Evolutionary conservation across 2,797 vertebrate genomes (phyloP).

Genomic region (Varecia variegata): DNA sequence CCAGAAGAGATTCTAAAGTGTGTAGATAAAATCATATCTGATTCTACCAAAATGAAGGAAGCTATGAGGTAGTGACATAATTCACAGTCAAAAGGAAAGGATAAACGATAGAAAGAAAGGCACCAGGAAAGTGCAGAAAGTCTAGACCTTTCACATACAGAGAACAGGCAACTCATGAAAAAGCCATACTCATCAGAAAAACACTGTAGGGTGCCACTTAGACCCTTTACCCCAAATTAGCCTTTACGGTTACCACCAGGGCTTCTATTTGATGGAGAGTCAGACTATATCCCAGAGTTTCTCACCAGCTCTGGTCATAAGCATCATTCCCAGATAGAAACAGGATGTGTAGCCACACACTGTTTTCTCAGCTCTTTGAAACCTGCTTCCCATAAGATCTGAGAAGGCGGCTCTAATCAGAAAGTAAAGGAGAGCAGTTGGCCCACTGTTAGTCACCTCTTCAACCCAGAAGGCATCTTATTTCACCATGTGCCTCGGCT

Average conservation of each 20-base stretch:
- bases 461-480: neutral
- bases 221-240: neutral
- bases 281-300: neutral
- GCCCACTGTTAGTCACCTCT: neutral
- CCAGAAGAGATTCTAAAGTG: neutral
- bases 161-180: neutral
- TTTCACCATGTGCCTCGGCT: neutral
- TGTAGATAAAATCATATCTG: neutral
- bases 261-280: neutral
- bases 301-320: neutral
- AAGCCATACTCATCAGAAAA: neutral
- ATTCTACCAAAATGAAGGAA: neutral
- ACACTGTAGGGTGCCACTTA: neutral
- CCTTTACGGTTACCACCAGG: neutral
- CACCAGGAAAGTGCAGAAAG: neutral
- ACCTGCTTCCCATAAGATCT: conserved; percentile 10
- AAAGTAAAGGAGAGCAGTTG: neutral
- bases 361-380: conserved; percentile 3
- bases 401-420: neutral
- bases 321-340: neutral
- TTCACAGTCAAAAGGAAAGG: neutral
- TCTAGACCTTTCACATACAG: neutral
- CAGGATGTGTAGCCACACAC: neutral
- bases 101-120: neutral
- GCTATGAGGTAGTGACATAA: neutral